Percentiles rank a stretch among this genome's conserved stretches.
These are phyloP conservation scores for Dipodomys merriami DNA, from an alignment of 2,113 vertebrate species.

Conservation along the genomic window DNA sequence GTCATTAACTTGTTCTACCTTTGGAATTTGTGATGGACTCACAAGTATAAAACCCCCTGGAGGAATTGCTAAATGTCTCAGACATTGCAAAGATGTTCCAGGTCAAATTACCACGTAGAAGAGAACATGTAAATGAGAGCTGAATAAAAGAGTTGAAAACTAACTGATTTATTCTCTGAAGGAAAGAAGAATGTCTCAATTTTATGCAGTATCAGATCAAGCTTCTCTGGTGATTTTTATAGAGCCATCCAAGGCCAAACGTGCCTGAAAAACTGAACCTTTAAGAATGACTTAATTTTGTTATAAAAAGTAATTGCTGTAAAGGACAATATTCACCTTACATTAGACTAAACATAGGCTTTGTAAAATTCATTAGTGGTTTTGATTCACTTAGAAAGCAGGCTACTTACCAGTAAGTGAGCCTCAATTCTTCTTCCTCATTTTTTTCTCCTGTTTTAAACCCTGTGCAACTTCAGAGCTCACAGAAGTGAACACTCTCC, in stretches of 20 bases:
- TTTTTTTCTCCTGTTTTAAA: neutral
- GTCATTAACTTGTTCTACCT: constrained; percentile 73
- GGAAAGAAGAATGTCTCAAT: constrained; percentile 72
- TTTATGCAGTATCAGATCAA: constrained; percentile 73
- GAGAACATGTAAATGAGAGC: constrained; percentile 76
- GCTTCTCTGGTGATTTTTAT: constrained; percentile 72
- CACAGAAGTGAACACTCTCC: neutral
- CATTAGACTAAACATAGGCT: constrained; percentile 3
- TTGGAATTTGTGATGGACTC: constrained; percentile 68
- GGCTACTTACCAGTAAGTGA: neutral
- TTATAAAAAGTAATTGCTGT: constrained; percentile 74
- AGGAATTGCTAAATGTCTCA: constrained; percentile 72
- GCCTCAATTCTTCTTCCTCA: neutral
- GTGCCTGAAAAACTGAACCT: constrained; percentile 65
- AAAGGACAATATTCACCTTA: constrained; percentile 65
- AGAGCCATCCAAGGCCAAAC: constrained; percentile 36
- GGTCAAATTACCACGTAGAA: constrained; percentile 78
- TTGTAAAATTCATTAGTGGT: constrained; percentile 60
- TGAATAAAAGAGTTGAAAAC: constrained; percentile 75
- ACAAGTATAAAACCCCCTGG: constrained; percentile 63
- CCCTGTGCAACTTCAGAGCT: neutral
- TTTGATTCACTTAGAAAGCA: constrained; percentile 47
- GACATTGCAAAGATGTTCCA: constrained; percentile 77
- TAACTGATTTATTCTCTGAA: constrained; percentile 71
- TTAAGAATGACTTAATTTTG: constrained; percentile 78